Conservation (phyloP, 2,113 vertebrate genomes). For the Vidua chalybeata region DNA sequence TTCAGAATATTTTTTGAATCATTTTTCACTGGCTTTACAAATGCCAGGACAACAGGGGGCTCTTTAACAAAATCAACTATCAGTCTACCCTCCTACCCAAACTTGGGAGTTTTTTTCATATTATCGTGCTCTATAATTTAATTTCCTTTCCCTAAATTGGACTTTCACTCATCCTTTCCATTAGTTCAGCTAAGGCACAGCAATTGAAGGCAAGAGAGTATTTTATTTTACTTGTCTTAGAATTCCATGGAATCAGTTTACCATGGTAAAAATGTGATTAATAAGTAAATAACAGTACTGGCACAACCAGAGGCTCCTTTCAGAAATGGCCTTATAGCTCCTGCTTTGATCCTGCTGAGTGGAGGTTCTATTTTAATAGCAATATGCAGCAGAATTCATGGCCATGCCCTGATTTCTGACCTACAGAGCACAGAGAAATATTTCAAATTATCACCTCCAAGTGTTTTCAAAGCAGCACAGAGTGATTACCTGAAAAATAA, state of each 20-base stretch:
- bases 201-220: neutral
- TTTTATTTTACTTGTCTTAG: slow-evolving; percentile 2
- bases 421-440: neutral
- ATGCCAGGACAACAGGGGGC: neutral
- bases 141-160: neutral
- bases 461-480: neutral
- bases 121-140: neutral
- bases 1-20: neutral
- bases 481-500: neutral
- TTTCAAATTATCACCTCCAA: neutral
- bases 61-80: neutral
- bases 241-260: neutral
- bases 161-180: neutral
- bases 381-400: neutral
- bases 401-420: neutral
- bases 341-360: neutral
- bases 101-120: neutral
- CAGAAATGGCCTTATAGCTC: neutral
- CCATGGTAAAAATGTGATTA: neutral
- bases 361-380: neutral
- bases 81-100: neutral
- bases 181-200: neutral
- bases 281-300: neutral
- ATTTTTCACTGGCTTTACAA: neutral
- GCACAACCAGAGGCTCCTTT: neutral